A percentile compares a stretch with the other conserved stretches of the same genome.
Evolutionary conservation across 1,140 invertebrate genomes (phyloP).

Genomic region (Drosophila funebris): DNA sequence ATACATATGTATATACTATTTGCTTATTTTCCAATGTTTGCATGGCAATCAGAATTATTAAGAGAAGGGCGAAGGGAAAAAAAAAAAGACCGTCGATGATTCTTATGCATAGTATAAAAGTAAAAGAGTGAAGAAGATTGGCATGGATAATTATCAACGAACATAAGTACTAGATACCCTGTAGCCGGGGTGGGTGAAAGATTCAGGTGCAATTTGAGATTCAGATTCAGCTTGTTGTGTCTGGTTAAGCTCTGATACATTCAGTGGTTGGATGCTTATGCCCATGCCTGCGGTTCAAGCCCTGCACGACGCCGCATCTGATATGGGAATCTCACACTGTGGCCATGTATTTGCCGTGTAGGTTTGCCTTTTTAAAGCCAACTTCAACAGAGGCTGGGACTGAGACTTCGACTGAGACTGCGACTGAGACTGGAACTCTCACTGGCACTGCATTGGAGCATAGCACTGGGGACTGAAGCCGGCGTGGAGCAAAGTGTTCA

Average conservation of each 20-base stretch:
- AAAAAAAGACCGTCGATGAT: too few relatives aligned
- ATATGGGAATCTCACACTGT: conserved; percentile 71
- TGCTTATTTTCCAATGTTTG: too few relatives aligned
- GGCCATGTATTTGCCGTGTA: conserved; percentile 28
- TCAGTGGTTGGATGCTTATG: conserved; percentile 44
- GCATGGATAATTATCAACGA: too few relatives aligned
- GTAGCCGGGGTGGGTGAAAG: conserved; percentile 29
- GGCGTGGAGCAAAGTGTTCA: conserved; percentile 71
- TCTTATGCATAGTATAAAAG: too few relatives aligned
- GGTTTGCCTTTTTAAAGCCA: conserved; percentile 42
- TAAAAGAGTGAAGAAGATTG: too few relatives aligned
- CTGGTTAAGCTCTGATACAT: background rate
- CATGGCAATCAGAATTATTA: too few relatives aligned
- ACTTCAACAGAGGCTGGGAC: conserved; percentile 20
- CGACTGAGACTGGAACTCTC: background rate
- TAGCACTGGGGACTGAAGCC: conserved; percentile 21
- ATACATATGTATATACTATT: too few relatives aligned
- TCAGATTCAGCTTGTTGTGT: conserved; percentile 13
- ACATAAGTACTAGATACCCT: background rate
- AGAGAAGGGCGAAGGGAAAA: too few relatives aligned
- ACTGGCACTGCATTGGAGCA: too few relatives aligned
- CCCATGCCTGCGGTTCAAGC: conserved; percentile 53
- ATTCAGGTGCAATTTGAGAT: conserved; percentile 39
- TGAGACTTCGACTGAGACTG: conserved; percentile 9
- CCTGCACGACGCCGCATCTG: conserved; percentile 58